phyloP scores from a whole-genome alignment of 2,113 vertebrate genomes.

The Charina bottae region DNA sequence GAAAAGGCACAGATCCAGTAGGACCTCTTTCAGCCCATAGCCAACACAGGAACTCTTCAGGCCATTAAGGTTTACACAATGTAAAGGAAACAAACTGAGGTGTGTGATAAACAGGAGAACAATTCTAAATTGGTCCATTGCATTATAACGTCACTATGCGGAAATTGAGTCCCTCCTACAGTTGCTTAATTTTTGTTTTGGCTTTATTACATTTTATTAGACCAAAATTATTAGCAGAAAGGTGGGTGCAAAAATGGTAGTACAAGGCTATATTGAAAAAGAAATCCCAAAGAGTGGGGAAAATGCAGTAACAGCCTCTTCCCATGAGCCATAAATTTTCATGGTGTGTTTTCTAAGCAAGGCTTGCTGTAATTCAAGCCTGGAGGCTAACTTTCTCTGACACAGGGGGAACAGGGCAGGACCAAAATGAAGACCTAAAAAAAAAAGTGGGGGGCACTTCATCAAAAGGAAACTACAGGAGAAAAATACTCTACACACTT shows the following conservation, averaged over 20 bases:
- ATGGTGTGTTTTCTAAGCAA: conserved; percentile 91
- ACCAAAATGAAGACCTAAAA: conserved; percentile 32
- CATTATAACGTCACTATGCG: not conserved
- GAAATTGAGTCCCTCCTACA: not conserved
- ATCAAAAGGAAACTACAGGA: conserved; percentile 5
- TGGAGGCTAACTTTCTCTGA: conserved; percentile 70
- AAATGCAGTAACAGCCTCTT: conserved; percentile 65
- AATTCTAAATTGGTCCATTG: not conserved
- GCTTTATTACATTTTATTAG: not conserved
- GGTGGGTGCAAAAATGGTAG: not conserved
- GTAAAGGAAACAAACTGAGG: not conserved
- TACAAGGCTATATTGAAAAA: not conserved
- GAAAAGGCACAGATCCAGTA: not conserved
- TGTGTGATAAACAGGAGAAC: not conserved
- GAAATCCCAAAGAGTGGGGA: not conserved
- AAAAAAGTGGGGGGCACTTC: conserved; percentile 58
- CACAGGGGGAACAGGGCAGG: conserved; percentile 54
- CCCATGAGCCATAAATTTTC: conserved; percentile 90
- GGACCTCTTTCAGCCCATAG: not conserved
- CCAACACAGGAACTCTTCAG: not conserved
- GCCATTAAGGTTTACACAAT: not conserved
- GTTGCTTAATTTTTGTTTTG: conserved; percentile 27
- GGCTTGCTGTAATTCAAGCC: conserved; percentile 86
- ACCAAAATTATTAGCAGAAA: conserved; percentile 56
- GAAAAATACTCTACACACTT: conserved; percentile 15